Base-by-base conservation (phyloP, 2,797 vertebrate species). In the Peromyscus eremicus region DNA sequence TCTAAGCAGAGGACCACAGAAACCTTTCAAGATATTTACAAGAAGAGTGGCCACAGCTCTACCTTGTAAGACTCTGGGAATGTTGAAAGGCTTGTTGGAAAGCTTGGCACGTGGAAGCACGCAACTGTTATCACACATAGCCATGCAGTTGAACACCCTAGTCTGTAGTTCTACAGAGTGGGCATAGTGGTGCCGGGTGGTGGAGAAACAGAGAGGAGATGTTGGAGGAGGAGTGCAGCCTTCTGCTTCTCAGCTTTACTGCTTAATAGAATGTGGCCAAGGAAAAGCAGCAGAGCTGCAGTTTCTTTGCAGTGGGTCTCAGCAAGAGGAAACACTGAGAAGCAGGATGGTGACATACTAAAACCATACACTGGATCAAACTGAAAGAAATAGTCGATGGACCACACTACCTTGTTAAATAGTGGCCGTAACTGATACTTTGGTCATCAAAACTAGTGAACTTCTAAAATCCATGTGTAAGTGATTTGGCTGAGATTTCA, bases 51-150 rank as follows among this genome's bases (percentile, higher is more conserved):
- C 80, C 82, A 55, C 43, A 83, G 80, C 40, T 27, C 46, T 91
- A 86, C 77, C 68, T 94, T 80, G 49, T 11, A 96, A 52, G 49
- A 57, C 21, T 89, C 21, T 89, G 64, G 79, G 73, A 94, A 97
- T 92, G 62, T 86, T 96, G 85, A 96, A 95, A 75, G 89, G 96
- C 43, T 92, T 62, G 89, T 89, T 76, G 16, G 84, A 66, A 87
- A 94, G 76, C 80, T 97, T 92, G 94, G 6, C 76, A 90, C 62
- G 34, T 60, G 75, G 76, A 81, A 76, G 40, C 60, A 6, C 75
- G 68, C 79, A 89, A 89, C 37, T 90, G 40, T 96, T 95, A 80
- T 77, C 76, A 92, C 93, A 55, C 66, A 66, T 2, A 76, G 81
- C 40, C 66, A 85, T 71, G 52, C 21, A 4, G 68, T 46, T 83